These are phyloP conservation scores for Alectoris magna DNA, from an alignment of 2,797 vertebrate genomes.

Conservation along the genomic window DNA sequence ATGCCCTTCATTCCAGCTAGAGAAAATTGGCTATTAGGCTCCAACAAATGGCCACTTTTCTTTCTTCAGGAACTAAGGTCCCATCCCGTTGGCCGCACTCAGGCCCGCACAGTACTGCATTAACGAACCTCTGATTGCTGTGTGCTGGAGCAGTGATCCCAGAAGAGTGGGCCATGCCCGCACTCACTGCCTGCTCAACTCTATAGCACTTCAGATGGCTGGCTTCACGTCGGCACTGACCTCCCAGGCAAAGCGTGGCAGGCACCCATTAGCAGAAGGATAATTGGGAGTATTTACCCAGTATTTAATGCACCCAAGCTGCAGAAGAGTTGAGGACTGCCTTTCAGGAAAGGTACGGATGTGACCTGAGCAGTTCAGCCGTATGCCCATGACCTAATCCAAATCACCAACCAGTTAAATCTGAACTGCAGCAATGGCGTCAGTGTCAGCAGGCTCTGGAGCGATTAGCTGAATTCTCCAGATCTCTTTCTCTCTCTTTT, in stretches of 20 bases:
- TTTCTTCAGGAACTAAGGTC: conserved; percentile 63
- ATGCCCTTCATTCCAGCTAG: conserved; percentile 1
- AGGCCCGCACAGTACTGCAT: not conserved
- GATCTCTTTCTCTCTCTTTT: conserved; percentile 53
- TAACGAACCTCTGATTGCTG: accelerated
- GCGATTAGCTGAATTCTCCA: not conserved
- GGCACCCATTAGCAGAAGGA: accelerated
- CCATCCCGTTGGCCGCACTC: not conserved
- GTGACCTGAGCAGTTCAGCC: not conserved
- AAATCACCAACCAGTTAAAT: accelerated
- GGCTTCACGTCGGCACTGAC: not conserved
- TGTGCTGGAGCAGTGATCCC: not conserved
- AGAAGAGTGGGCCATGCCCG: accelerated
- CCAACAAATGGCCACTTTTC: conserved; percentile 23
- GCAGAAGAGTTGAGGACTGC: not conserved
- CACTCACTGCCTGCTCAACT: not conserved
- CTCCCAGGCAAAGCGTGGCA: not conserved
- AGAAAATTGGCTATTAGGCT: conserved; percentile 40
- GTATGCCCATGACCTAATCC: accelerated
- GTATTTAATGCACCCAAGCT: not conserved
- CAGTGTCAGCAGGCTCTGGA: not conserved
- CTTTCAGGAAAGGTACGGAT: not conserved
- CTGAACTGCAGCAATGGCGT: accelerated
- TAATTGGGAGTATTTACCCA: not conserved
- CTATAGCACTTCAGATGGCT: accelerated